Evolutionary conservation across 2,113 vertebrate genomes (phyloP).

Genomic region (Oreamnos americanus): DNA sequence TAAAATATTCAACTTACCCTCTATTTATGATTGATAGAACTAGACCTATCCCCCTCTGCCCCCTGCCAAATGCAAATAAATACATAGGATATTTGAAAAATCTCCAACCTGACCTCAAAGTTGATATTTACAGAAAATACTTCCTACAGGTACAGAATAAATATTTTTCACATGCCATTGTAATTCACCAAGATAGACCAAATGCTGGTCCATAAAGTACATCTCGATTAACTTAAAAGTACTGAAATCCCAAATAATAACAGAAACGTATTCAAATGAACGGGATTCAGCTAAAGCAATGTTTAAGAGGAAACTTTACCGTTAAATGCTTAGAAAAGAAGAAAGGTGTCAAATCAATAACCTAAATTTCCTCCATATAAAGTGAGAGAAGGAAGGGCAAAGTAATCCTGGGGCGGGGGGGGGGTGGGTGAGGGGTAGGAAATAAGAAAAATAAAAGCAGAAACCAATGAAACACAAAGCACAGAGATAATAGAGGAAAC

Average conservation of each 20-base stretch:
- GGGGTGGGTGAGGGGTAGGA: rapidly evolving
- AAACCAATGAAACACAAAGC: neutral
- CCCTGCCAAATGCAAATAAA: neutral
- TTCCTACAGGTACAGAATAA: neutral
- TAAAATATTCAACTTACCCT: neutral
- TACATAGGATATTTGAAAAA: neutral
- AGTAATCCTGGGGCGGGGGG: neutral
- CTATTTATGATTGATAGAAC: neutral
- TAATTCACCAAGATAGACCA: neutral
- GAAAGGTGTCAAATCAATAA: neutral
- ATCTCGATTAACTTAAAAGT: neutral
- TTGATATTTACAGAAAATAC: neutral
- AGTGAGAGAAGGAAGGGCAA: neutral
- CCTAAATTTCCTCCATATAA: neutral
- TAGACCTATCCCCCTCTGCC: neutral
- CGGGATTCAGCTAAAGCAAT: neutral
- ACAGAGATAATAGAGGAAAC: neutral
- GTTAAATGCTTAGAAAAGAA: neutral
- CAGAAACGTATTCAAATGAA: neutral
- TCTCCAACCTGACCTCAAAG: neutral
- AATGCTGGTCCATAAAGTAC: neutral
- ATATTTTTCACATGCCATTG: neutral
- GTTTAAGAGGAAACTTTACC: neutral
- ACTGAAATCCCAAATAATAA: neutral
- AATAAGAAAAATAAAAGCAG: neutral